phyloP scores from a whole-genome alignment of 2,113 vertebrate species.

The Anthoscopus minutus region DNA sequence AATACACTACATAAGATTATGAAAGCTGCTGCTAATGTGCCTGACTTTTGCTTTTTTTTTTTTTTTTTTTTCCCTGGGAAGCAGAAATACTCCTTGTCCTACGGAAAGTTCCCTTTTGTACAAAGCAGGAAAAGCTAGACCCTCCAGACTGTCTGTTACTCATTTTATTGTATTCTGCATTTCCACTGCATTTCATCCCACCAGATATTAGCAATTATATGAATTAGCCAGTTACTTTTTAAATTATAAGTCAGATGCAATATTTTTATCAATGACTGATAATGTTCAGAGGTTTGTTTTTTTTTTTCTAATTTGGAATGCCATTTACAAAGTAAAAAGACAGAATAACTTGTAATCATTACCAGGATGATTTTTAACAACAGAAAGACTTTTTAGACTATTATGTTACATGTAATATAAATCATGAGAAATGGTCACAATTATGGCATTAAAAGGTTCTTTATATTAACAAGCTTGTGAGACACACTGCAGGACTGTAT shows the following conservation, averaged over 20 bases:
- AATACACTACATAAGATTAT: background rate
- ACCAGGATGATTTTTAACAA: background rate
- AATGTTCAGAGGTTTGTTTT: background rate
- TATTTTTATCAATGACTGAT: background rate
- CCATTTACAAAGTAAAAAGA: background rate
- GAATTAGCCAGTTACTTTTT: background rate
- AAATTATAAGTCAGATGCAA: background rate
- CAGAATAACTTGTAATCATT: background rate
- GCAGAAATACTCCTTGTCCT: background rate
- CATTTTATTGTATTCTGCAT: background rate
- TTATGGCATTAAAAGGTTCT: background rate
- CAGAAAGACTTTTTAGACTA: background rate
- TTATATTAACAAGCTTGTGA: background rate
- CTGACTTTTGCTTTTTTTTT: too few relatives aligned
- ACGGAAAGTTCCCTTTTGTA: background rate
- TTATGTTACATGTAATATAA: background rate
- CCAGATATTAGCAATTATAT: background rate
- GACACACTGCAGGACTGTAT: accelerated
- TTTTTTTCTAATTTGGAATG: background rate
- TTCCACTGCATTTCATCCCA: background rate
- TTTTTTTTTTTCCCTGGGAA: background rate
- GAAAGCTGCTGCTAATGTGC: background rate
- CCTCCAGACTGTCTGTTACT: background rate
- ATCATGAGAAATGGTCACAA: background rate
- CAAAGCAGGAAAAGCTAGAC: background rate